A percentile compares a stretch with the other conserved stretches of the same genome.
Conservation (phyloP, 1,140 invertebrate species). For the Papilio aristodemus region DNA sequence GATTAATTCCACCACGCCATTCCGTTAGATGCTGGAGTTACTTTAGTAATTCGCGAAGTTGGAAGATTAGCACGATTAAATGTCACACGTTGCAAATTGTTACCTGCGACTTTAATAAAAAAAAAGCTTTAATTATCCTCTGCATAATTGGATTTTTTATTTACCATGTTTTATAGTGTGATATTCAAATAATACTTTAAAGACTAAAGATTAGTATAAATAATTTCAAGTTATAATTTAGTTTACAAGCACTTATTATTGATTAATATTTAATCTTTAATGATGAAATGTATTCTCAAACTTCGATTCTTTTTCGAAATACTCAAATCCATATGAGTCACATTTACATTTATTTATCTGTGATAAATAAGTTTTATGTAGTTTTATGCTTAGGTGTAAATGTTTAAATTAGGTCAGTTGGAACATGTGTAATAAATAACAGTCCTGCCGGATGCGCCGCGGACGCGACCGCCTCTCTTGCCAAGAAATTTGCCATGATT, state of each 20-base stretch:
- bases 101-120: conserved; percentile 5
- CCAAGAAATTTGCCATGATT: conserved; percentile 44
- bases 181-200: neutral
- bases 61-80: conserved; percentile 15
- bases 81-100: conserved; percentile 18
- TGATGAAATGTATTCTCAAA: no score
- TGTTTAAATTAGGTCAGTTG: neutral
- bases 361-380: no score
- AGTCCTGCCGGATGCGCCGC: conserved; percentile 33
- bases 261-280: no score
- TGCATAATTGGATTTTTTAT: conserved; percentile 15
- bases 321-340: no score
- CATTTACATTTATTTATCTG: no score
- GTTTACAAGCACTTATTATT: no score
- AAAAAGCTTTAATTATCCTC: neutral
- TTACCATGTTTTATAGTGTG: neutral
- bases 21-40: conserved; percentile 3
- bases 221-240: neutral
- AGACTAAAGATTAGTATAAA: neutral
- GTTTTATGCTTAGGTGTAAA: no score
- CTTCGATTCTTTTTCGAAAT: no score
- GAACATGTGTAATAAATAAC: conserved; percentile 22
- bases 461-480: conserved; percentile 30
- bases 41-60: conserved; percentile 5
- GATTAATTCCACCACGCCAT: neutral